A percentile compares a stretch with the other conserved stretches of the same genome.
Evolutionary conservation across 2,888 invertebrate species (phyloP).

Genomic region (Catocala fraxini): DNA sequence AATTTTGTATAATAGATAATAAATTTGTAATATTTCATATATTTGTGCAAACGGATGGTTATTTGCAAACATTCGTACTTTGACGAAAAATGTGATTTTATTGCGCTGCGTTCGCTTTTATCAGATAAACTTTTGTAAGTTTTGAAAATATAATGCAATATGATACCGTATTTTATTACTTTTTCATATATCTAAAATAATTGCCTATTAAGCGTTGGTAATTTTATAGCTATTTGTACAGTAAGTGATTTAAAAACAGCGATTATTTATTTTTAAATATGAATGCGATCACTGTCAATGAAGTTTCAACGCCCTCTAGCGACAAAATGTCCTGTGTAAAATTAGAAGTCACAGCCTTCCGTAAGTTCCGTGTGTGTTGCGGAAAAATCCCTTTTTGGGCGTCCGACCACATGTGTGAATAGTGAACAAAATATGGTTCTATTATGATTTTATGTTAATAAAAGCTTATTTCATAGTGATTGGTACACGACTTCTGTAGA

Average conservation of each 20-base stretch:
- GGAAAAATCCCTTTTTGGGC: conserved; percentile 91
- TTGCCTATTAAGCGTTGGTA: too few species aligned
- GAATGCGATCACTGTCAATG: conserved; percentile 65
- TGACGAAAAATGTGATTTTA: conserved; percentile 62
- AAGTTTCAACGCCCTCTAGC: conserved; percentile 76
- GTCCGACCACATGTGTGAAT: conserved; percentile 90
- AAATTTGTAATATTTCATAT: conserved; percentile 3
- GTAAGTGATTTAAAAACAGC: conserved; percentile 1
- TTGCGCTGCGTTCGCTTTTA: conserved; percentile 54
- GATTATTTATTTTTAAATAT: conserved; percentile 34
- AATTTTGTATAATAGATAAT: neutral
- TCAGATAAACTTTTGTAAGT: neutral
- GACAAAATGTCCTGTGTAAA: conserved; percentile 79
- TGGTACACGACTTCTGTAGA: conserved; percentile 68
- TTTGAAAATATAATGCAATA: neutral
- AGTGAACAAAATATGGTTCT: conserved; percentile 85
- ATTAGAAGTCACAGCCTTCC: conserved; percentile 86
- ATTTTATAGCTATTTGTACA: too few species aligned
- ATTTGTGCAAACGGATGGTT: conserved; percentile 14
- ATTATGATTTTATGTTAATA: conserved; percentile 75
- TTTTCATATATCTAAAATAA: neutral
- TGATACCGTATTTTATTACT: neutral
- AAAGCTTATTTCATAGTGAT: conserved; percentile 71
- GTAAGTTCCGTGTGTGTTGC: conserved; percentile 87
- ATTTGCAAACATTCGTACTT: conserved; percentile 45